Percentiles rank a stretch among this genome's conserved stretches.
Evolutionary conservation across 2,888 invertebrate genomes (phyloP).

Genomic region (Encarsia formosa): DNA sequence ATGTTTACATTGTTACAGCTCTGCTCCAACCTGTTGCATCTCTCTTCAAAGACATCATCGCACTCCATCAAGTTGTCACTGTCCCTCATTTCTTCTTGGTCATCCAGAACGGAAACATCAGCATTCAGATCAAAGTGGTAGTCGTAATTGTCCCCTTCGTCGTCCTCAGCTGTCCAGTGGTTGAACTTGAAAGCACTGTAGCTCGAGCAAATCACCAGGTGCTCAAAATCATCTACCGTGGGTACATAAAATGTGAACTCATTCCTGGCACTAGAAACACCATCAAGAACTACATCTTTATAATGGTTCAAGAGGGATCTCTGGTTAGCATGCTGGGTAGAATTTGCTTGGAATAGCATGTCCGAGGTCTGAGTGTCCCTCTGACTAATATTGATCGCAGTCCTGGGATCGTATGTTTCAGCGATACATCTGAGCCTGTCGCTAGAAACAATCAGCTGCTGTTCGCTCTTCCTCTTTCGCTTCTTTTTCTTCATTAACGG

Average conservation of each 20-base stretch:
- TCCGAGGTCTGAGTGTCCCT: conserved; percentile 41
- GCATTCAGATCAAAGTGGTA: conserved; percentile 44
- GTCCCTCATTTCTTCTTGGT: conserved; percentile 27
- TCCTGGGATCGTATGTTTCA: conserved; percentile 30
- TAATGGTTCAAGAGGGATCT: conserved; percentile 34
- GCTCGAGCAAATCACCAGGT: conserved; percentile 58
- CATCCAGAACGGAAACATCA: conserved; percentile 29
- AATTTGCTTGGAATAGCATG: conserved; percentile 36
- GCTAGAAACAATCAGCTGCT: conserved; percentile 22
- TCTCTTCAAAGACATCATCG: conserved; percentile 26
- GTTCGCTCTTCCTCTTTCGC: conserved; percentile 31
- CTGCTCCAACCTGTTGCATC: conserved; percentile 21
- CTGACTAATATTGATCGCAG: conserved; percentile 19
- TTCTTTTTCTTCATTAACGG: conserved; percentile 25
- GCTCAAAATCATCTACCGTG: conserved; percentile 31
- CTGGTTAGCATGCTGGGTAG: conserved; percentile 35
- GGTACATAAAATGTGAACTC: conserved; percentile 8
- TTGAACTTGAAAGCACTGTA: conserved; percentile 61
- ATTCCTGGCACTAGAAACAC: conserved; percentile 1
- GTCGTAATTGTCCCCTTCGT: conserved; percentile 18
- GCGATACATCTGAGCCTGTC: conserved; percentile 33
- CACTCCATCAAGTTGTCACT: conserved; percentile 26
- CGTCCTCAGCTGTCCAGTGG: conserved; percentile 57
- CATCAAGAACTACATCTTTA: conserved; percentile 38
- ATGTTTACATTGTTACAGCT: conserved; percentile 30